Evolutionary conservation across 2,888 invertebrate genomes (phyloP), one percentile per base, ranked within the genome.

Genomic region (Phalera bucephala): DNA sequence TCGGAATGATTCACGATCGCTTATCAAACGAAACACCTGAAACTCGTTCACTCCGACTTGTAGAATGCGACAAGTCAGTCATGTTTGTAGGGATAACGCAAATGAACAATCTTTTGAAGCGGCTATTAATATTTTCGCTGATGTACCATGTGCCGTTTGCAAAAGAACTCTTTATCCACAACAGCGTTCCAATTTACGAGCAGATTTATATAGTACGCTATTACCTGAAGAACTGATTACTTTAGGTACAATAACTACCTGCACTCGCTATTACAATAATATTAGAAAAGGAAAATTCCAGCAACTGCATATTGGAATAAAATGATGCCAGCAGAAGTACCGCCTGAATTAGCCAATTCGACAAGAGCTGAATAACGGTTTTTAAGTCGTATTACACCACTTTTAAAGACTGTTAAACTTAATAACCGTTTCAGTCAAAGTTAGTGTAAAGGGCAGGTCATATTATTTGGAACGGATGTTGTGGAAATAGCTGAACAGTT

Each of bases 361-460:
- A 39, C 45, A 8, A 12, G 20, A 2, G 4, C 35, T 29, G 19
- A 49, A 37, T 23, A 49, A 45, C 28, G 49, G 5, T 41, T 51
- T 30, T 33, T 52, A 15, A 22, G 30, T 6, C 22, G 52, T 5
- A 31, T 58, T 19, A 19, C 34, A 8, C 51, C 49, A 8, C 61
- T 62, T 50, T n/a, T 62, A 10, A 57, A 60, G 36, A 61, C 62
- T 17, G 35, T 61, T 21, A 47, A 47, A 33, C 9, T 61, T 8
- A 22, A 52, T 14, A 58, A 59, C 23, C 40, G 57, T 6, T 62
- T 57, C 22, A 48, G 52, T 23, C 54, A 62, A 44, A 33, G 54
- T 52, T 60, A 54, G 59, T 64, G 49, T 35, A 53, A 57, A 29
- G 46, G 54, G 2, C 56, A 58, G 34, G 52, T 52, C 0, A 27